phyloP scores from a whole-genome alignment of 2,888 invertebrate genomes.

The Acrocera orbiculus region DNA sequence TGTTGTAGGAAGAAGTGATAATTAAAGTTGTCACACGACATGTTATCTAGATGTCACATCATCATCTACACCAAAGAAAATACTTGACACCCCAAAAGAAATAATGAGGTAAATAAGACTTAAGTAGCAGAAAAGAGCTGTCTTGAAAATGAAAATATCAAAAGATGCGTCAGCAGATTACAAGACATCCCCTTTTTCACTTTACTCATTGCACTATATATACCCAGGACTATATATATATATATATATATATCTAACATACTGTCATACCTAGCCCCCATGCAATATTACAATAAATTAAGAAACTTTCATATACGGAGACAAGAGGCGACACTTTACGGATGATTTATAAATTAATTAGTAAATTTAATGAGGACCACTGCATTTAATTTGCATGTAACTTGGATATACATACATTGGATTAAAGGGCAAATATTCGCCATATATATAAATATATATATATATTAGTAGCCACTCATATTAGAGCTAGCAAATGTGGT shows the following conservation, averaged over 20 bases:
- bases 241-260: too few species aligned
- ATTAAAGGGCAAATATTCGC: too few species aligned
- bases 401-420: background rate
- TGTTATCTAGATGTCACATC: slow-evolving; percentile 6
- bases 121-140: background rate
- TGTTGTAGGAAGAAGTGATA: too few species aligned
- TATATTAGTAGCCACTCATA: too few species aligned
- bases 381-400: slow-evolving; percentile 5
- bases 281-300: too few species aligned
- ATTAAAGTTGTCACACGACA: slow-evolving; percentile 10
- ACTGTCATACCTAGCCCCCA: too few species aligned
- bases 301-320: too few species aligned
- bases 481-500: too few species aligned
- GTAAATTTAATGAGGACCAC: slow-evolving; percentile 14
- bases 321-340: slow-evolving; percentile 3
- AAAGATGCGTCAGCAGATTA: background rate
- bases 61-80: slow-evolving; percentile 3
- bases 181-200: background rate
- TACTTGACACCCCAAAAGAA: slow-evolving; percentile 5
- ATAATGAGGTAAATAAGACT: background rate
- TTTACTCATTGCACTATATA: too few species aligned
- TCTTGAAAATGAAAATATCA: background rate
- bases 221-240: too few species aligned
- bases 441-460: too few species aligned
- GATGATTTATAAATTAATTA: slow-evolving; percentile 18